These are phyloP conservation scores for Emys orbicularis DNA, from an alignment of 2,797 vertebrate genomes.

Conservation along the genomic window DNA sequence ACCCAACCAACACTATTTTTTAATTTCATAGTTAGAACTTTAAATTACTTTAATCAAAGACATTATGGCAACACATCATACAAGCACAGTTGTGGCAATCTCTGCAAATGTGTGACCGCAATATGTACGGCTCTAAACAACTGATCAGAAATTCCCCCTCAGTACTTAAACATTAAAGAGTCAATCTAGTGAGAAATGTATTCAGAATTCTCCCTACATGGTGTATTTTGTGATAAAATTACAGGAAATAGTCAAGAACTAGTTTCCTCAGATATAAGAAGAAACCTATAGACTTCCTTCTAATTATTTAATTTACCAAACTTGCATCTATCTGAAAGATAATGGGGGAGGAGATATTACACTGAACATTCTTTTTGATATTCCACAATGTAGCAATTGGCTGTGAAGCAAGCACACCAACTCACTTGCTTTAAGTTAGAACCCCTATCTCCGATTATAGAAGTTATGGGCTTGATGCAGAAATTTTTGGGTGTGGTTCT, in stretches of 20 bases:
- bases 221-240: neutral
- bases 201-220: neutral
- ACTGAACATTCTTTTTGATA: neutral
- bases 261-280: neutral
- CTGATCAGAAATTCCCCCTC: neutral
- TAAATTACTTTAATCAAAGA: neutral
- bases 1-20: neutral
- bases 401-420: neutral
- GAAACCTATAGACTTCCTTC: neutral
- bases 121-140: neutral
- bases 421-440: neutral
- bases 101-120: constrained; percentile 23
- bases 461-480: constrained; percentile 21
- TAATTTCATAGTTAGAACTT: constrained; percentile 49
- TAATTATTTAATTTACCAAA: neutral
- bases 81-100: neutral
- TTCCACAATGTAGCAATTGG: neutral
- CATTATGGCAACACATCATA: neutral
- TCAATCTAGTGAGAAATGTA: neutral
- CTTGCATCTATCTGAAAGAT: neutral
- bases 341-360: neutral
- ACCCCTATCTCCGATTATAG: neutral
- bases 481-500: neutral
- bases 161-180: neutral
- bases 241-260: neutral